phyloP scores from a whole-genome alignment of 37 sponge, comb jelly and placozoan species.

The Beroe forskalii region DNA sequence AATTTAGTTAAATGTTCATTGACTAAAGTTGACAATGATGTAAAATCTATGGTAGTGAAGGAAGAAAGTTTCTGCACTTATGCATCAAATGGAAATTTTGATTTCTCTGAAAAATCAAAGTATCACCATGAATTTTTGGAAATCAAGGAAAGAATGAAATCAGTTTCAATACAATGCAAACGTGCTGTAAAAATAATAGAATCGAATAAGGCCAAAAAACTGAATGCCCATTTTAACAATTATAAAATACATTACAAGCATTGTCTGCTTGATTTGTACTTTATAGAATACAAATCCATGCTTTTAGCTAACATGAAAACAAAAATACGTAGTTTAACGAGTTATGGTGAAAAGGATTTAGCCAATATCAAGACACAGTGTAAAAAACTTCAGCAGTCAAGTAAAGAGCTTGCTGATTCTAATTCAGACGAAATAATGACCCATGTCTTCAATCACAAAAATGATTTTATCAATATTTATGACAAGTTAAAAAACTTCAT shows the following conservation, averaged over 20 bases:
- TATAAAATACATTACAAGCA: constrained; percentile 56
- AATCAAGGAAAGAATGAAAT: background rate
- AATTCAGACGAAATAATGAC: background rate
- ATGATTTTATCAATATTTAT: background rate
- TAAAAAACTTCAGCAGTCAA: background rate
- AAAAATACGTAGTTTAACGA: background rate
- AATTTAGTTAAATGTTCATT: background rate
- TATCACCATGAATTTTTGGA: background rate
- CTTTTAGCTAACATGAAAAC: background rate
- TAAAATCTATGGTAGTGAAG: background rate
- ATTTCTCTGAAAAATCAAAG: background rate
- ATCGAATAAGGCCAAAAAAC: background rate
- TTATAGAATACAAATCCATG: background rate
- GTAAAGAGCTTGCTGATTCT: background rate
- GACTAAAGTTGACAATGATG: constrained; percentile 8
- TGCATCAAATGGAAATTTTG: background rate
- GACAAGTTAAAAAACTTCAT: background rate
- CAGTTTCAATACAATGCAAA: background rate
- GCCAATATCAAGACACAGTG: background rate
- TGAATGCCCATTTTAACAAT: background rate
- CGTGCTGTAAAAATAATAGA: background rate
- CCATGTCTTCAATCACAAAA: background rate
- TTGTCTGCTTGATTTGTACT: constrained; percentile 8
- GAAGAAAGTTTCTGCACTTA: background rate
- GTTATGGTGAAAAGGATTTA: background rate